Evolutionary conservation across 2,113 vertebrate species (phyloP), one percentile per base, ranked within the genome.

Genomic region (Ascaphus truei): DNA sequence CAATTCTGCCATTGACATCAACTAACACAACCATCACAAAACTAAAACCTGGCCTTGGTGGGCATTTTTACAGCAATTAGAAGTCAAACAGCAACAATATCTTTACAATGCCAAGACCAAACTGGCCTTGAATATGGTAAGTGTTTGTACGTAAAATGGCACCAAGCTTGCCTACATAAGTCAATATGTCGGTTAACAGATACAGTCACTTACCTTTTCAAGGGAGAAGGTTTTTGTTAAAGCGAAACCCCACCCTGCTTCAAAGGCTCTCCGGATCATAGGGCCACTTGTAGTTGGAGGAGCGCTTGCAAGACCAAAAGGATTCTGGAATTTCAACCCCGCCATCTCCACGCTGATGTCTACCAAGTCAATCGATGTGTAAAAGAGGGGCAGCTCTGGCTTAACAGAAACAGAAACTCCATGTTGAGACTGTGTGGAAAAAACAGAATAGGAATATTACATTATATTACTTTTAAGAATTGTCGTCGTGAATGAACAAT

Each of bases 161-260:
- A n/a, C n/a, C n/a, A n/a, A n/a, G n/a, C n/a, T n/a, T n/a, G n/a
- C n/a, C n/a, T n/a, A n/a, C n/a, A n/a, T n/a, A n/a, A n/a, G n/a
- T n/a, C n/a, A n/a, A n/a, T n/a, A n/a, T n/a, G n/a, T n/a, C n/a
- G n/a, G n/a, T n/a, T n/a, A n/a, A n/a, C n/a, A n/a, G n/a, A n/a
- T n/a, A n/a, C n/a, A n/a, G n/a, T 41, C 55, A 45, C 79, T 79
- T 84, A 93, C 93, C 93, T 98, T 98, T 81, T 98, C 88, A 72
- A 98, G 82, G 43, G 90, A 91, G 76, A 97, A 98, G 0, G 95
- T 97, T 85, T 98, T 98, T 68, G 96, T 98, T 71, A 98, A 76
- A 71, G 94, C 93, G 62, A 97, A 98, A 51, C 89, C 92, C 95
- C 95, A 96, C 29, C 95, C 94, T 57, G 94, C 89, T 75, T 94